Evolutionary conservation across 2,797 vertebrate genomes (phyloP), one percentile per base, ranked within the genome.

Genomic region (Myripristis murdjan): DNA sequence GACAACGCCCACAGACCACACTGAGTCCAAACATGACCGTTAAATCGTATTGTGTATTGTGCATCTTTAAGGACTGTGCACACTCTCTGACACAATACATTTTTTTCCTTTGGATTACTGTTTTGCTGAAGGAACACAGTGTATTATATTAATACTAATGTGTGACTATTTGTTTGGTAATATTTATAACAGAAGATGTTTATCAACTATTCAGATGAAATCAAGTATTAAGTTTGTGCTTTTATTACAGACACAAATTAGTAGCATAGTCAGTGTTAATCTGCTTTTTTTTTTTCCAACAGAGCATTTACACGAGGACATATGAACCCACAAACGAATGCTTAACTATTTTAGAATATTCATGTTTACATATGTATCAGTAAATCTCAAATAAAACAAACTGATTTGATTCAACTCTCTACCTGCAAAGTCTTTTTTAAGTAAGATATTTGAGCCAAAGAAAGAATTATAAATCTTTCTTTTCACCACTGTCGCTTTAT

Each of bases 111-210:
- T 77, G 80, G 77, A 79, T 84, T 62, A 56, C 70, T 79, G 70
- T 91, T 80, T 74, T 48, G 75, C 84, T 89, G 82, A 87, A 89
- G 84, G 83, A 89, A 77, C 91, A 92, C 87, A 20, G 77, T 90
- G 92, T 93, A 93, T 92, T 94, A 94, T 91, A 93, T 94, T 94
- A 94, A 93, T 94, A 93, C 93, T 91, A 86, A 85, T 78, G 89
- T 91, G 91, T 91, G 91, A 87, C 83, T 90, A 80, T 87, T 85
- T 85, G 84, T 92, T 89, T 90, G 90, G 89, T 92, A 92, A 89
- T 91, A 91, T 93, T 93, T 92, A 90, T 92, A 89, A 89, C 84
- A 79, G 86, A 83, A 75, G 75, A 91, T 83, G 82, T 88, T 82
- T 63, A 86, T 88, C 85, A 84, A 24, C 80, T 78, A 79, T 87